Percentiles rank a stretch among this genome's conserved stretches.
Conservation (phyloP, 2,797 vertebrate species). For the Serranus cabrilla region DNA sequence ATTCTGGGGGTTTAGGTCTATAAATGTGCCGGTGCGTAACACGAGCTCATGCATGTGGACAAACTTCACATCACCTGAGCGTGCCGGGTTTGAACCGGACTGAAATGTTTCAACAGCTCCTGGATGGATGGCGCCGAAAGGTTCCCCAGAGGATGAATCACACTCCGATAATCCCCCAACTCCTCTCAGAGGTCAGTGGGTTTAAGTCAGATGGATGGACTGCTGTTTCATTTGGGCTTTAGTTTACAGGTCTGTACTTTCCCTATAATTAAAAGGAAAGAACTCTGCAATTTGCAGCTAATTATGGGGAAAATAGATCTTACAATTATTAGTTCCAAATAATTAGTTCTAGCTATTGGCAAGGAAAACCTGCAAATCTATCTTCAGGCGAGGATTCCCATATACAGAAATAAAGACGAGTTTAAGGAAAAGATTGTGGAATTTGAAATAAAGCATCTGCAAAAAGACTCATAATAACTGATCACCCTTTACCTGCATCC, state of each 20-base stretch:
- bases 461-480: no score
- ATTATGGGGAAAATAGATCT: not conserved
- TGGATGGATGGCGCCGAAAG: not conserved
- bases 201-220: not conserved
- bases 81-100: not conserved
- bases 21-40: conserved; percentile 58
- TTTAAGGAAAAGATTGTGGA: no score
- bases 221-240: not conserved
- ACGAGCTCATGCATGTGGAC: conserved; percentile 43
- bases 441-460: no score
- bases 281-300: not conserved
- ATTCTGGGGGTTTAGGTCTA: conserved; percentile 66
- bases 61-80: conserved; percentile 31
- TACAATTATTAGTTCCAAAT: not conserved
- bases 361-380: not conserved
- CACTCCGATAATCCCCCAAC: not conserved
- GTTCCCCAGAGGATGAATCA: not conserved
- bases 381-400: no score
- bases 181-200: not conserved
- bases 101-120: not conserved
- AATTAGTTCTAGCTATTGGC: not conserved
- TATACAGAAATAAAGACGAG: no score
- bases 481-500: no score
- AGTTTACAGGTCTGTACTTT: not conserved
- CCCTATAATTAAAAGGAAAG: not conserved